Conservation (phyloP, 2,888 invertebrate species). For the Microplitis manilae region DNA sequence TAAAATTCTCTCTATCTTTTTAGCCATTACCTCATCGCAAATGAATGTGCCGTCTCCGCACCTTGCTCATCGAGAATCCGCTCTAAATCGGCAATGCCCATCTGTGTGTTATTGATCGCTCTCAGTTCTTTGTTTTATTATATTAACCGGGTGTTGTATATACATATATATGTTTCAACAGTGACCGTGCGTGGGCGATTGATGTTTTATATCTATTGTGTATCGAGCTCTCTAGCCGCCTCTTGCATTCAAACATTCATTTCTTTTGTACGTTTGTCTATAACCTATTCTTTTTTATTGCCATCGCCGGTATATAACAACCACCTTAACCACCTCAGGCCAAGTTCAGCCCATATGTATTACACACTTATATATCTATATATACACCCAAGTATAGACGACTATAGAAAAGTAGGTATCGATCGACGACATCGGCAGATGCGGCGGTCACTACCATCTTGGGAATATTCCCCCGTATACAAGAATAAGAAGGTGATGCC, state of each 20-base stretch:
- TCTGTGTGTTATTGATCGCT: background rate
- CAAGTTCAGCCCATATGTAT: conserved; percentile 19
- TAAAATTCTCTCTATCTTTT: background rate
- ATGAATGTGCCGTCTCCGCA: background rate
- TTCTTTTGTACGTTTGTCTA: background rate
- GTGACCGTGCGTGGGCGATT: background rate
- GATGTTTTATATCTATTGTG: background rate
- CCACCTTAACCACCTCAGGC: conserved; percentile 15
- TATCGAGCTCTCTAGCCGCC: background rate
- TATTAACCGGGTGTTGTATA: too few relatives aligned
- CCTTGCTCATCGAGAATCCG: background rate
- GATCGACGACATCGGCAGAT: conserved; percentile 34
- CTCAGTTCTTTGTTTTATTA: background rate
- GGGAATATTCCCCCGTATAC: conserved; percentile 41
- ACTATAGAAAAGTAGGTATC: conserved; percentile 21
- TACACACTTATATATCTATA: background rate
- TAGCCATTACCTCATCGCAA: background rate
- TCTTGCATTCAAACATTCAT: background rate
- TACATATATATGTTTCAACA: background rate
- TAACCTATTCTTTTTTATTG: conserved; percentile 6
- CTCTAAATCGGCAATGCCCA: background rate
- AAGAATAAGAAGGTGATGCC: conserved; percentile 33
- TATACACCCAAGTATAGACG: background rate
- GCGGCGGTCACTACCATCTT: conserved; percentile 35
- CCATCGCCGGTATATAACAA: background rate